Conservation (phyloP, 2,888 invertebrate genomes). For the Diplolepis rosae region DNA sequence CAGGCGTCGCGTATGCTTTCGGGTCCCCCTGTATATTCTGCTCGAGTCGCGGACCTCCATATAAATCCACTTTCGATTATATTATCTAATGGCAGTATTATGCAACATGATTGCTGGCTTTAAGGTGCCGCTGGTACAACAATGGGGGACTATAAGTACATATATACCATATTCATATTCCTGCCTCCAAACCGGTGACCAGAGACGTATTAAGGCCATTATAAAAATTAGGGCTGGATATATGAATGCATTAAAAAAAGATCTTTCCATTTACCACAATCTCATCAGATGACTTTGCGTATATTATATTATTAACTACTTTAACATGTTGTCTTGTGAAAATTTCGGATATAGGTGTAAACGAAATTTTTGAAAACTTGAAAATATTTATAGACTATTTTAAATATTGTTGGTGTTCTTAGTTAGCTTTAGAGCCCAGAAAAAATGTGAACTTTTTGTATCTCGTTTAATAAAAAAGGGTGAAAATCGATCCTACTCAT, state of each 20-base stretch:
- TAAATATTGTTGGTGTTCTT: too few species aligned
- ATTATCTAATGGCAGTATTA: slow-evolving; percentile 72
- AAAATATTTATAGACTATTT: too few species aligned
- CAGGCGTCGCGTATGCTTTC: background rate
- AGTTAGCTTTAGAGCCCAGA: too few species aligned
- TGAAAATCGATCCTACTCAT: too few species aligned
- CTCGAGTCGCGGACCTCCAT: slow-evolving; percentile 53
- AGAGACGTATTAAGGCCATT: slow-evolving; percentile 28
- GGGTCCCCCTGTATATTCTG: slow-evolving; percentile 29
- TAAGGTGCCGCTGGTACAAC: slow-evolving; percentile 59
- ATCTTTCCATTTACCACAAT: too few species aligned
- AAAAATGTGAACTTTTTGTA: too few species aligned
- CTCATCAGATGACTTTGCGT: too few species aligned
- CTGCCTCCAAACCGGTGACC: slow-evolving; percentile 39
- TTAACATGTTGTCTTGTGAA: too few species aligned
- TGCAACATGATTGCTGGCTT: slow-evolving; percentile 71
- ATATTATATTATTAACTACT: too few species aligned
- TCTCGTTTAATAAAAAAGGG: too few species aligned
- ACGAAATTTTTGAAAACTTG: too few species aligned
- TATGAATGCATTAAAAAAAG: background rate
- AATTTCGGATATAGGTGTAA: too few species aligned
- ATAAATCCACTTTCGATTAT: slow-evolving; percentile 73
- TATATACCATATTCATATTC: slow-evolving; percentile 49
- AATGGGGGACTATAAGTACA: slow-evolving; percentile 46
- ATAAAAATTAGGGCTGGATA: background rate